Base-by-base conservation (phyloP, 2,888 invertebrate genomes). In the Caenorhabditis doughertyi region DNA sequence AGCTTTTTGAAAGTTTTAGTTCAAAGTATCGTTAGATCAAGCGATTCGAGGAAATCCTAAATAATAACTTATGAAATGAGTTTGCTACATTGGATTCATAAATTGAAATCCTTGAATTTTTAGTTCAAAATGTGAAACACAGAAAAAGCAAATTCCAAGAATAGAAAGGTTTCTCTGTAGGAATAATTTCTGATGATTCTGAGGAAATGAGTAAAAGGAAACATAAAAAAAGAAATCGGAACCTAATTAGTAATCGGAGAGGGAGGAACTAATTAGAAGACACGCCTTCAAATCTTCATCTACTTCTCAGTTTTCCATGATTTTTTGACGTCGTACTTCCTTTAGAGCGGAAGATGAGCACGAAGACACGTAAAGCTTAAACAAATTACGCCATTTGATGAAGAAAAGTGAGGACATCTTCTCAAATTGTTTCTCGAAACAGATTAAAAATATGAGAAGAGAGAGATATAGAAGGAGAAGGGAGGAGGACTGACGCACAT, bases 341-440 rank as follows among this genome's bases (percentile, higher is more conserved):
- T 3, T 27, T 7, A 47, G 13, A 21, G 16, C 21, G 39, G 60
- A 51, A 29, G 32, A 49, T 47, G 44, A 42, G 44, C 32, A 51
- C 23, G 51, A 49, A 4, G 16, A 65, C 25, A 51, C 23, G 32
- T 21, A 29, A 44, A 49, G 35, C 32, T 51, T 58, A 71, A 51
- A 35, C 35, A 51, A 49, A 58, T 56, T 67, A 67, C 65, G 60
- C 49, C 49, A 58, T 49, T 65, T 42, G 68, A 39, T 13, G 11
- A 27, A 27, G 13, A 13, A 18, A 9, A n/a, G 29, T 11, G 21
- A n/a, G 35, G n/a, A 11, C 5, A 18, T 9, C n/a, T 2, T 29
- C 44, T 35, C 27, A 62, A 68, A 77, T 67, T 68, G 67, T 77
- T 77, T 77, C 77, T 68, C 77, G 60, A 70, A 77, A 70, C 68